Conservation (phyloP, 2,797 vertebrate species). For the Acipenser oxyrinchus region DNA sequence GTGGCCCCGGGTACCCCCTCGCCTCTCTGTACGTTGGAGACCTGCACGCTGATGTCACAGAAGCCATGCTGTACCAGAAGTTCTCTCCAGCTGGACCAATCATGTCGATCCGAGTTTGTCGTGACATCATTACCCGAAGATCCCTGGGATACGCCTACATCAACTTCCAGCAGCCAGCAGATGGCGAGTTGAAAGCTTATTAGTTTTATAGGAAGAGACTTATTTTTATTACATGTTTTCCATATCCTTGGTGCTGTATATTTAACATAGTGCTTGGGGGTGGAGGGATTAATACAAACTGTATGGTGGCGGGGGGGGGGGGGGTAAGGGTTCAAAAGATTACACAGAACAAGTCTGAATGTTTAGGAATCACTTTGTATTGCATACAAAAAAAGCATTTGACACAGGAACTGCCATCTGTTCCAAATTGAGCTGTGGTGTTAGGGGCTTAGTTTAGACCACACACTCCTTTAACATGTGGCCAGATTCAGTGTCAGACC, state of each 20-base stretch:
- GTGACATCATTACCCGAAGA: constrained; percentile 84
- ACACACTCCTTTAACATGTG: too few relatives aligned
- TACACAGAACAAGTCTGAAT: too few relatives aligned
- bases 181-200: constrained; percentile 60
- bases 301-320: too few relatives aligned
- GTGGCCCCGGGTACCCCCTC: constrained; percentile 76
- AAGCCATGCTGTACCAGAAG: constrained; percentile 95
- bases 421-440: too few relatives aligned
- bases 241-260: not conserved
- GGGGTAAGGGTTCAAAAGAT: too few relatives aligned
- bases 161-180: constrained; percentile 94
- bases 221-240: not conserved
- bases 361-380: too few relatives aligned
- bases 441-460: too few relatives aligned
- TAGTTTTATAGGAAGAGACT: not conserved
- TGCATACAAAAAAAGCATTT: too few relatives aligned
- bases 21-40: constrained; percentile 96
- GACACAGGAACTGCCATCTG: too few relatives aligned
- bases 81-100: constrained; percentile 92
- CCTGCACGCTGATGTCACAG: constrained; percentile 85
- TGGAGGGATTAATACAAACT: too few relatives aligned
- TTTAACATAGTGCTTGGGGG: too few relatives aligned
- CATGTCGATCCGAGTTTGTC: constrained; percentile 92
- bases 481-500: not conserved
- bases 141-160: constrained; percentile 95